Percentiles rank a stretch among this genome's conserved stretches.
phyloP scores from a whole-genome alignment of 1,140 invertebrate genomes.

The Polypedilum pembai region DNA sequence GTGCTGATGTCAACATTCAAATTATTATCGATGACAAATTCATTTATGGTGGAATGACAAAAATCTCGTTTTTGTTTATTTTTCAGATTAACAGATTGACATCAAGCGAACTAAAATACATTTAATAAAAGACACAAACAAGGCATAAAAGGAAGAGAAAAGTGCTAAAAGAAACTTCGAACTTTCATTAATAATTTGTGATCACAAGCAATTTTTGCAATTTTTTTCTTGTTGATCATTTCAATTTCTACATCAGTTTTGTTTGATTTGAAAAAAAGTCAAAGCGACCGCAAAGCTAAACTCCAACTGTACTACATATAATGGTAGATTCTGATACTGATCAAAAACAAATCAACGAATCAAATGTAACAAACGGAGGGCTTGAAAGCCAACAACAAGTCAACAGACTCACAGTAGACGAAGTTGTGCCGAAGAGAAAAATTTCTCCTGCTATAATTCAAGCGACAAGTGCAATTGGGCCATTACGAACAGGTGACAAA shows the following conservation, averaged over 20 bases:
- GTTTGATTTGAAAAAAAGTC: not conserved
- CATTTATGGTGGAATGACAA: not conserved
- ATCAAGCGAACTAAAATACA: not conserved
- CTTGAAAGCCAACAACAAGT: not conserved
- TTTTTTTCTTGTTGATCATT: too few relatives aligned
- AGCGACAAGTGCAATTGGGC: not conserved
- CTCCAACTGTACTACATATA: conserved; percentile 3
- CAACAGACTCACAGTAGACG: not conserved
- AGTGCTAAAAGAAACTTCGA: not conserved
- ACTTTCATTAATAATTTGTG: not conserved
- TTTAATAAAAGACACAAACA: not conserved
- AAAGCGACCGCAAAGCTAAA: not conserved
- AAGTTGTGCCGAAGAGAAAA: not conserved
- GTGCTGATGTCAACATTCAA: not conserved
- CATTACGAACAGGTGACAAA: not conserved
- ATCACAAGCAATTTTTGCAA: too few relatives aligned
- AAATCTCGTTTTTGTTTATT: not conserved
- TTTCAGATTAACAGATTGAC: conserved; percentile 22
- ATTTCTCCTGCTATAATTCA: not conserved
- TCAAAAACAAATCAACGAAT: not conserved
- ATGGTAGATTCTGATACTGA: conserved; percentile 21
- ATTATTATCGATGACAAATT: not conserved
- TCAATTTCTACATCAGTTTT: not conserved
- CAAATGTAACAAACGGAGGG: conserved; percentile 12
- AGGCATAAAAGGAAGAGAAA: conserved; percentile 14